These are phyloP conservation scores for Ispidina picta DNA, from an alignment of 2,797 vertebrate genomes.

Conservation along the genomic window DNA sequence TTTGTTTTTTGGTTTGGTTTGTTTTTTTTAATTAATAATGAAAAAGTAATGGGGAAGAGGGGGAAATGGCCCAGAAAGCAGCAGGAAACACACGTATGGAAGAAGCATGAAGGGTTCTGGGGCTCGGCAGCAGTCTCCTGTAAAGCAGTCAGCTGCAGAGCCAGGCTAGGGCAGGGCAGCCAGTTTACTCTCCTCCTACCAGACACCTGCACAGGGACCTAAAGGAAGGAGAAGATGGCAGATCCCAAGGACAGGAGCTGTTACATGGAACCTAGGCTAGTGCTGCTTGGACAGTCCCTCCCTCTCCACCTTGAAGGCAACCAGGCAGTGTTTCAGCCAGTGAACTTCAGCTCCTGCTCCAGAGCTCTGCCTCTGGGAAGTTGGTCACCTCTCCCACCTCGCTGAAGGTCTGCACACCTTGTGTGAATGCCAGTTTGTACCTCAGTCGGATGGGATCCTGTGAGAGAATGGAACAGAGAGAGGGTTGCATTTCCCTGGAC, in stretches of 20 bases:
- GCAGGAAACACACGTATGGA: not conserved
- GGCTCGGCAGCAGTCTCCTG: not conserved
- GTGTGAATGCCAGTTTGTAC: slow-evolving; percentile 82
- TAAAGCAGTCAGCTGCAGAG: not conserved
- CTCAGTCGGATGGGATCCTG: slow-evolving; percentile 82
- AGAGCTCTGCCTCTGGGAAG: slow-evolving; percentile 80
- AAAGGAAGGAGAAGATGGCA: not conserved
- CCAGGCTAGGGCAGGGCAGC: not conserved
- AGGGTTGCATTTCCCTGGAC: not conserved
- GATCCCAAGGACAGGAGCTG: not conserved
- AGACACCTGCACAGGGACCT: not conserved
- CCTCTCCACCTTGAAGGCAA: not conserved
- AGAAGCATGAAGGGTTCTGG: not conserved
- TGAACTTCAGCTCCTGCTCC: slow-evolving; percentile 57
- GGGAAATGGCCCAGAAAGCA: not conserved
- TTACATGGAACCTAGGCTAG: rapidly evolving
- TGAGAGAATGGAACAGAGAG: not conserved
- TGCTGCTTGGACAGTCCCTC: not conserved
- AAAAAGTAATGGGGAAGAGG: not conserved
- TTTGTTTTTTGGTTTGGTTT: not conserved
- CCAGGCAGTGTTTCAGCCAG: rapidly evolving
- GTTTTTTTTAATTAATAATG: not conserved
- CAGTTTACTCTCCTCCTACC: not conserved
- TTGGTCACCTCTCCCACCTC: slow-evolving; percentile 81
- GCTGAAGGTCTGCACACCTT: slow-evolving; percentile 72